Base-by-base conservation (phyloP, 30 jellyfish, hydroid and myxozoan species). In the Phacellophora camtschatica region DNA sequence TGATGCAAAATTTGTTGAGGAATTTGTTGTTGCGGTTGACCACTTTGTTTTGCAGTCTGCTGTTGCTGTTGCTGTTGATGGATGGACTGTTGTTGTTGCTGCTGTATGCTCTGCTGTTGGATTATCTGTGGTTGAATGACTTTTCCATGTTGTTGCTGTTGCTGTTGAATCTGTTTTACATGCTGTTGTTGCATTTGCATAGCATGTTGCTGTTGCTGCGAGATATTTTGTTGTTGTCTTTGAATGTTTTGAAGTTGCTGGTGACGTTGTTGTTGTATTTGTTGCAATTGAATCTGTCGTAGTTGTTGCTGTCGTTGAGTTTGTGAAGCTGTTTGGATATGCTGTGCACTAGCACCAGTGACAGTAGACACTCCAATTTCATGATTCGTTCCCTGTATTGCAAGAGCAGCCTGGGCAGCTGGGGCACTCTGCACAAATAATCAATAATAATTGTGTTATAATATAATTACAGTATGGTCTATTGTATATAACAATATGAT, bases 391-490 rank as follows among this genome's bases (percentile, higher is more conserved):
- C 95, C 95, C 61, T 92, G 98, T 56, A 92, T 53, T 36, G 98
- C 98, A 23, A 92, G 81, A 6, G 95, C 95, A 6, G 98, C 98
- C 48, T 92, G 98, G 64, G 96, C 96, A 0, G 95, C 98, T 1
- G 98, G 97, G 12, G 71, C 96, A 37, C 96, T 68, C 98, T 90
- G 68, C 0, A 50, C 1, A 37, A n/a, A n/a, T n/a, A n/a, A n/a
- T n/a, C n/a, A n/a, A n/a, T n/a, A n/a, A n/a, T n/a, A n/a, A n/a
- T n/a, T n/a, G n/a, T n/a, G n/a, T n/a, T n/a, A n/a, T n/a, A n/a
- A n/a, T n/a, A n/a, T n/a, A n/a, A n/a, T n/a, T n/a, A n/a, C n/a
- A n/a, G n/a, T n/a, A n/a, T n/a, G n/a, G n/a, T n/a, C n/a, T n/a
- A n/a, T n/a, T n/a, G n/a, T n/a, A n/a, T n/a, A n/a, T n/a, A n/a